Conservation (phyloP, 1,140 invertebrate genomes). For the Drosophila ogumai region DNA sequence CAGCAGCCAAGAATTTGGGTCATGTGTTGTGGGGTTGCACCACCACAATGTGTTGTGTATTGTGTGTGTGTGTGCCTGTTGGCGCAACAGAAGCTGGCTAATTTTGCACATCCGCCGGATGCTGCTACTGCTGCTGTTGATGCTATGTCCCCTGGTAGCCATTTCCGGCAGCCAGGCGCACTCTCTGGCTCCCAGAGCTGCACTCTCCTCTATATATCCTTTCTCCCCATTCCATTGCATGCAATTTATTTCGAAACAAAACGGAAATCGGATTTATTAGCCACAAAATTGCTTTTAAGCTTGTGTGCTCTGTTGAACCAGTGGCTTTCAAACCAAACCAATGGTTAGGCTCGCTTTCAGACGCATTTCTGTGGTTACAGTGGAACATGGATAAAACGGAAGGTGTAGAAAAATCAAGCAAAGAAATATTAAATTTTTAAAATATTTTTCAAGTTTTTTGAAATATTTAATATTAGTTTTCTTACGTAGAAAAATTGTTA, state of each 20-base stretch:
- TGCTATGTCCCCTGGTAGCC: constrained; percentile 50
- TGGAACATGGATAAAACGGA: not conserved
- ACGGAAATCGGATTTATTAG: constrained; percentile 84
- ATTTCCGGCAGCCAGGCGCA: constrained; percentile 53
- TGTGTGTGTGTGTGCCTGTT: constrained; percentile 17
- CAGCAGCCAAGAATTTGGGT: constrained; percentile 47
- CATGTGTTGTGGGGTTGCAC: constrained; percentile 24
- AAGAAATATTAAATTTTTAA: no score
- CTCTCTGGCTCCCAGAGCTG: constrained; percentile 9
- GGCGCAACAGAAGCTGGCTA: constrained; percentile 60
- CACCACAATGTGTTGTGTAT: not conserved
- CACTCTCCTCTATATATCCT: constrained; percentile 10
- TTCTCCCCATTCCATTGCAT: constrained; percentile 25
- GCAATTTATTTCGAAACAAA: constrained; percentile 83
- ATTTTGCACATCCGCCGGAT: constrained; percentile 72
- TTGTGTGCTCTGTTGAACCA: constrained; percentile 48
- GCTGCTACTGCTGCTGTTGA: constrained; percentile 24
- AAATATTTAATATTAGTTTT: no score
- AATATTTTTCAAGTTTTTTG: not conserved
- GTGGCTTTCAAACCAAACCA: constrained; percentile 56
- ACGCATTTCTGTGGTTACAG: constrained; percentile 29
- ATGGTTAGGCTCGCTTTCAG: not conserved
- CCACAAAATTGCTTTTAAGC: constrained; percentile 84
- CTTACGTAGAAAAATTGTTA: not conserved
- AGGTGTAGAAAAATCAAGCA: not conserved